Evolutionary conservation across 92 coral and sea anemone species (phyloP), one percentile per base, ranked within the genome.

Genomic region (Ricordea florida): DNA sequence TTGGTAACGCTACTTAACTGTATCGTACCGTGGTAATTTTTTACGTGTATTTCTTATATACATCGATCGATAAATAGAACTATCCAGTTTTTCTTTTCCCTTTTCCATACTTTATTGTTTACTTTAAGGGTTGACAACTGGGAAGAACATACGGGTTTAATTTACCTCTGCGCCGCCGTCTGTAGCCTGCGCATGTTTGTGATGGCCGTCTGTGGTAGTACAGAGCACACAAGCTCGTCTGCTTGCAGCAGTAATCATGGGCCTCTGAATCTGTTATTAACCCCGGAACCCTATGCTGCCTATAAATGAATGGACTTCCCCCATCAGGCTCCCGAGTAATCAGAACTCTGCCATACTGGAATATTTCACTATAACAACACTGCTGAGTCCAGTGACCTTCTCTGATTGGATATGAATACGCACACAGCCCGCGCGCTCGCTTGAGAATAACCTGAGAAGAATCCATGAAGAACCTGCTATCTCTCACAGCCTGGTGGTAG

Each of bases 151-250:
- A n/a, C n/a, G n/a, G n/a, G n/a, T n/a, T n/a, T n/a, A n/a, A 0
- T 10, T 69, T 41, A 53, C 76, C 76, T 53, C 64, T 55, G 4
- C 79, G 33, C 47, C 77, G 28, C 65, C 55, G 56, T 3, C 6
- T 16, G 60, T 72, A 72, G 5, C 61, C 67, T 0, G 2, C 8
- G 48, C 84, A 83, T 8, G 9, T 22, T 7, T 36, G 40, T 17
- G 89, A 83, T 9, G 79, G 85, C 10, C 89, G 72, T 6, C 57
- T 57, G 17, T 49, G 40, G 47, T 83, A 76, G 79, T 76, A 83
- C 11, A 61, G 53, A 2, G 67, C 69, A 27, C 89, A 83, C 24
- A 67, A 18, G 11, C 65, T 56, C 27, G 72, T 11, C 16, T 41
- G 47, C 58, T 46, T 46, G 26, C 89, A 83, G n/a, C 89, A 83